Conservation (phyloP, 2,797 vertebrate genomes). For the Myotis pilosus region DNA sequence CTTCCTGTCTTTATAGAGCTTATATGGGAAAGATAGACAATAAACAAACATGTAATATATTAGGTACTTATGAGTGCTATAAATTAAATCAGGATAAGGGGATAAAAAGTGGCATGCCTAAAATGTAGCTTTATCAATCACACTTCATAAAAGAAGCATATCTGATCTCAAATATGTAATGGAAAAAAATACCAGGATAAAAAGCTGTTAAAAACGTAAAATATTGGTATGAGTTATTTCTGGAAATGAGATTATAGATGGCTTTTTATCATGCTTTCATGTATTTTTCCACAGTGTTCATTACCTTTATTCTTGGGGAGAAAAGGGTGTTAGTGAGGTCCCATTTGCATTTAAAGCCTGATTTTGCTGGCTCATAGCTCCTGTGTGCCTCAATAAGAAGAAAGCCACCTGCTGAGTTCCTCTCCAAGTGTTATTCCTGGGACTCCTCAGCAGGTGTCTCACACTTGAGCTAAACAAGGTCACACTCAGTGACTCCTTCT, state of each 20-base stretch:
- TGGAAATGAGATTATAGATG: neutral
- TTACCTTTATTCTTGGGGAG: neutral
- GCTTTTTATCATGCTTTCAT: neutral
- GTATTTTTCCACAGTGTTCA: conserved; percentile 33
- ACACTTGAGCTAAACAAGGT: neutral
- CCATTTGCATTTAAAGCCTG: neutral
- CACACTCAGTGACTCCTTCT: neutral
- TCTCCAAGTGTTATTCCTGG: neutral
- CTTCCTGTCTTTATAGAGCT: conserved; percentile 2
- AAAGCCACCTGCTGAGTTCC: neutral
- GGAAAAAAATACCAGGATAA: neutral
- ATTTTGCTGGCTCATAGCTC: neutral
- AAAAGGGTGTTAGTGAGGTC: neutral
- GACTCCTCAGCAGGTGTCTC: neutral
- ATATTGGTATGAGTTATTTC: conserved; percentile 17
- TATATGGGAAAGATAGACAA: neutral
- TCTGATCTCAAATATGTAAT: neutral
- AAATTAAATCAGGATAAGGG: neutral
- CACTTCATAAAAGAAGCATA: neutral
- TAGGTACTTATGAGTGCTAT: neutral
- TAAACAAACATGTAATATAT: neutral
- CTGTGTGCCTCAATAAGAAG: neutral
- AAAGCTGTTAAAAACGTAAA: neutral
- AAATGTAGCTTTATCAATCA: neutral
- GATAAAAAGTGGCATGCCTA: neutral